These are phyloP conservation scores for Pangasius mekongensis DNA, from an alignment of 2,797 vertebrate species.

Conservation along the genomic window DNA sequence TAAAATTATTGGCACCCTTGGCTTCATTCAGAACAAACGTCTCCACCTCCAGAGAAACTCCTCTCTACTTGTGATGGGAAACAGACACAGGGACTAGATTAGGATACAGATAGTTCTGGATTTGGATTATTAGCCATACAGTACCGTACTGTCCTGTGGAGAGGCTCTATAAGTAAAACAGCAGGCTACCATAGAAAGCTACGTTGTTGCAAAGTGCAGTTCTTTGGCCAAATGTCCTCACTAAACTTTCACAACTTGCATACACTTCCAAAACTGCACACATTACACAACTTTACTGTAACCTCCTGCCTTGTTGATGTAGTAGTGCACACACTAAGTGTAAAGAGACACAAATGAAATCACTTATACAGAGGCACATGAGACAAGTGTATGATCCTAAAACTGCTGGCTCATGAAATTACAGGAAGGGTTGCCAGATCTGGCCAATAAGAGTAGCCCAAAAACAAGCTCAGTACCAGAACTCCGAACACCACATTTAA, in stretches of 20 bases:
- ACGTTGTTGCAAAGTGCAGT: background rate
- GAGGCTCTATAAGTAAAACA: background rate
- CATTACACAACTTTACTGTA: background rate
- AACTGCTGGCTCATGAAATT: conserved; percentile 7
- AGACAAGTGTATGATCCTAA: background rate
- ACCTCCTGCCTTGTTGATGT: background rate
- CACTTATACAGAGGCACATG: background rate
- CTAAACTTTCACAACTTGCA: conserved; percentile 11
- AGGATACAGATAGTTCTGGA: background rate
- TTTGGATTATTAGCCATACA: background rate
- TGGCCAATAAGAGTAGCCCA: background rate
- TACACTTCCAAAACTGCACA: background rate
- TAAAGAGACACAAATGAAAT: background rate
- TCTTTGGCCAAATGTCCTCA: background rate
- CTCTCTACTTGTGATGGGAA: background rate
- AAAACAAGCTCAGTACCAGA: background rate
- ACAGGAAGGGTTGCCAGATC: background rate
- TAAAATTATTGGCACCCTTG: background rate
- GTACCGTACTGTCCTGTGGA: background rate
- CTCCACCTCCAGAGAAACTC: background rate
- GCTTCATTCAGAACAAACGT: background rate
- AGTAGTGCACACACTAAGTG: background rate
- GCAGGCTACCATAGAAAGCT: background rate
- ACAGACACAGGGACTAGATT: background rate
- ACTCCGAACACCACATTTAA: too few species aligned